phyloP scores from a whole-genome alignment of 2,888 invertebrate species.

The Tetranychus piercei region DNA sequence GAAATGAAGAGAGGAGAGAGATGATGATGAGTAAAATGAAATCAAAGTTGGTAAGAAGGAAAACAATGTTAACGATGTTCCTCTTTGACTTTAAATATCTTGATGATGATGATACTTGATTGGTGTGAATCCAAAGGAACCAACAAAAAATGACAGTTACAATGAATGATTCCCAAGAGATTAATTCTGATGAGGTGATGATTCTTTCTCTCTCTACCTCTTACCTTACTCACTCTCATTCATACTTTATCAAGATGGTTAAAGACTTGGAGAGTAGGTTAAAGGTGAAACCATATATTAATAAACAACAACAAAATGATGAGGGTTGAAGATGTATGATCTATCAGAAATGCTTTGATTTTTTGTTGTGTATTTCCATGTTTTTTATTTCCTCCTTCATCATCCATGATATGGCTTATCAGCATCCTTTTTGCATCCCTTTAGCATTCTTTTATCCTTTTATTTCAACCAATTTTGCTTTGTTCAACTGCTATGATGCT shows the following conservation, averaged over 20 bases:
- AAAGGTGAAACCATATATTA: not conserved
- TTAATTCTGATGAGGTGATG: not conserved
- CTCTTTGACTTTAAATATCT: not conserved
- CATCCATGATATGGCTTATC: not conserved
- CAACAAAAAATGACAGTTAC: slow-evolving; percentile 1
- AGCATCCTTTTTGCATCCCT: too few species aligned
- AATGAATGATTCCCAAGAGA: not conserved
- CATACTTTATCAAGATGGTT: not conserved
- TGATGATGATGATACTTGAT: not conserved
- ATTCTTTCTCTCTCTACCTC: not conserved
- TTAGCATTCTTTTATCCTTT: too few species aligned
- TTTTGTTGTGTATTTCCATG: not conserved
- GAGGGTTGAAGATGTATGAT: not conserved
- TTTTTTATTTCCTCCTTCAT: not conserved
- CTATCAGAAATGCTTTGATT: not conserved
- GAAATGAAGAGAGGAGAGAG: not conserved
- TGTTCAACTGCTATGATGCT: too few species aligned
- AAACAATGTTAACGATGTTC: not conserved
- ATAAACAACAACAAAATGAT: not conserved
- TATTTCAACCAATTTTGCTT: too few species aligned
- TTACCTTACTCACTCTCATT: not conserved
- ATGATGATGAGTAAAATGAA: not conserved
- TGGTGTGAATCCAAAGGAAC: not conserved
- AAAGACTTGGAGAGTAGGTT: not conserved
- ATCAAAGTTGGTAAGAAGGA: not conserved